phyloP scores from a whole-genome alignment of 1,140 invertebrate genomes.

The Mercenaria mercenaria region DNA sequence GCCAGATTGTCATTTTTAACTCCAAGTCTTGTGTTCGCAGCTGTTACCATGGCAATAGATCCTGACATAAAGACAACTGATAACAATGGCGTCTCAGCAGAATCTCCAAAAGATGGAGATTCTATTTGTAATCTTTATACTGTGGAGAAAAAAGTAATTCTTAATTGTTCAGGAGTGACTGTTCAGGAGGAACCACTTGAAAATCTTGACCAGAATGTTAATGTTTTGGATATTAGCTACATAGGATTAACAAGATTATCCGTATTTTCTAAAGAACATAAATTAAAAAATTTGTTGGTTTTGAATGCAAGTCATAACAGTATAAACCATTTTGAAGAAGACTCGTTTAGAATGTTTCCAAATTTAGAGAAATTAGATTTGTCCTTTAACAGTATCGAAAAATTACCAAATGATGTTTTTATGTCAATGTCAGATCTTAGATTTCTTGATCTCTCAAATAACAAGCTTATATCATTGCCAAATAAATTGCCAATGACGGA shows the following conservation, averaged over 20 bases:
- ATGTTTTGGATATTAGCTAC: constrained; percentile 3
- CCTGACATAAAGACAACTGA: not conserved
- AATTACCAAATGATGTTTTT: not conserved
- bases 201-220: not conserved
- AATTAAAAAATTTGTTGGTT: not conserved
- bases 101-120: not conserved
- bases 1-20: not conserved
- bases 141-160: not conserved
- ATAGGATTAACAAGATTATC: not conserved
- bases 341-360: not conserved
- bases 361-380: constrained; percentile 15
- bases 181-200: not conserved
- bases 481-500: constrained; percentile 18
- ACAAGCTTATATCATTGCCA: not conserved
- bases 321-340: not conserved
- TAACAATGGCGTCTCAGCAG: not conserved
- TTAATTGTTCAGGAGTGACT: not conserved
- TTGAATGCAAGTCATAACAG: constrained; percentile 10
- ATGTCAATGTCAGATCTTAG: not conserved
- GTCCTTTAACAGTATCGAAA: not conserved
- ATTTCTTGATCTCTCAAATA: constrained; percentile 28
- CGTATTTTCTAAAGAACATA: not conserved
- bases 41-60: not conserved
- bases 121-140: not conserved
- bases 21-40: not conserved